A percentile compares a stretch with the other conserved stretches of the same genome.
Evolutionary conservation across 2,797 vertebrate species (phyloP).

Genomic region (Phaenicophaeus curvirostris): DNA sequence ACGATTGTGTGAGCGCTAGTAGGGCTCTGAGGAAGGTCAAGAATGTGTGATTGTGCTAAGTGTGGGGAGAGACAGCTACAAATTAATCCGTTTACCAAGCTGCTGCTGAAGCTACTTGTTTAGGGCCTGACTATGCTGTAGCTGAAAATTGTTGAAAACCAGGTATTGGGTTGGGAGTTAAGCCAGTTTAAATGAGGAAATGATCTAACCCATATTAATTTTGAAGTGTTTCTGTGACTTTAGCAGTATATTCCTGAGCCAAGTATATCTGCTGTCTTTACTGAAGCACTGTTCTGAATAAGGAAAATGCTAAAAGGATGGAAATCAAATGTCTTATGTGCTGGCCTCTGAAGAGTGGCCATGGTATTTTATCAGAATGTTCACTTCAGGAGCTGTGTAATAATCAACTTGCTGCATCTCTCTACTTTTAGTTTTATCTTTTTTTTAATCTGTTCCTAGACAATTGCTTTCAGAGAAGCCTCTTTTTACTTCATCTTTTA

Average conservation of each 20-base stretch:
- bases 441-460: background rate
- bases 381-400: background rate
- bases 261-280: background rate
- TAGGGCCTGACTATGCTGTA: background rate
- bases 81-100: background rate
- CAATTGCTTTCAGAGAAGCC: background rate
- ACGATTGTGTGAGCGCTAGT: background rate
- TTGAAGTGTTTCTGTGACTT: background rate
- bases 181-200: background rate
- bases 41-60: background rate
- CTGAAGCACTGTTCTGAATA: background rate
- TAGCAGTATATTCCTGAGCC: background rate
- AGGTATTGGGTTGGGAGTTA: background rate
- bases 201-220: background rate
- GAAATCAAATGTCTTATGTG: background rate
- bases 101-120: background rate
- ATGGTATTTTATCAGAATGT: background rate
- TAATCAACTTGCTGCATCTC: background rate
- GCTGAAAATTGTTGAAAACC: background rate
- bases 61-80: background rate
- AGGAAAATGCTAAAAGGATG: background rate
- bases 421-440: background rate
- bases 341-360: background rate
- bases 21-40: background rate
- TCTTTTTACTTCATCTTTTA: conserved; percentile 22